These are phyloP conservation scores for Antechinus flavipes DNA, from an alignment of 2,113 vertebrate species.

Conservation along the genomic window DNA sequence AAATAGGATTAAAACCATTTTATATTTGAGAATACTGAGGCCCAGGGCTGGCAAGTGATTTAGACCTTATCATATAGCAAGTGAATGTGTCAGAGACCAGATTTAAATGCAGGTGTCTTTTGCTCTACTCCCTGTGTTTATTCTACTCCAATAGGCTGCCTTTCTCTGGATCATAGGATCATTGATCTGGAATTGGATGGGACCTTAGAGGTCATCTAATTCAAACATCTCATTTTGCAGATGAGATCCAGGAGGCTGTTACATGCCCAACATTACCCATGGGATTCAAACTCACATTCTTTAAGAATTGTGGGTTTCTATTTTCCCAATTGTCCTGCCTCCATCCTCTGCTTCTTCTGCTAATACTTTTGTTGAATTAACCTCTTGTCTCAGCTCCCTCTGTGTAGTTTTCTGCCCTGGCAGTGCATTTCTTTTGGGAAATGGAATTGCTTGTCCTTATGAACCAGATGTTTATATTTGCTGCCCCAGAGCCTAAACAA, in stretches of 20 bases:
- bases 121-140: neutral
- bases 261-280: neutral
- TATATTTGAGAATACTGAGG: neutral
- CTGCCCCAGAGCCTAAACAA: neutral
- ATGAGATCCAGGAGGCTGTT: neutral
- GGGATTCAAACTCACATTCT: constrained; percentile 29
- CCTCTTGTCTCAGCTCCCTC: neutral
- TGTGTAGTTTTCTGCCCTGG: neutral
- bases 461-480: neutral
- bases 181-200: neutral
- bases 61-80: neutral
- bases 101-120: neutral
- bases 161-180: neutral
- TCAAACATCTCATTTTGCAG: neutral
- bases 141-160: neutral
- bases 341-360: neutral
- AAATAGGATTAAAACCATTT: neutral
- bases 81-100: neutral
- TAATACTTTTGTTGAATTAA: neutral
- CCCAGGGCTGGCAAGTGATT: neutral
- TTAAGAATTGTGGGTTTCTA: constrained; percentile 36
- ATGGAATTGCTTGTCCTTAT: neutral
- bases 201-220: neutral
- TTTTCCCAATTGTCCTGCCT: neutral
- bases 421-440: neutral